These are phyloP conservation scores for Pipistrellus kuhlii DNA, from an alignment of 2,797 vertebrate genomes.

Conservation along the genomic window DNA sequence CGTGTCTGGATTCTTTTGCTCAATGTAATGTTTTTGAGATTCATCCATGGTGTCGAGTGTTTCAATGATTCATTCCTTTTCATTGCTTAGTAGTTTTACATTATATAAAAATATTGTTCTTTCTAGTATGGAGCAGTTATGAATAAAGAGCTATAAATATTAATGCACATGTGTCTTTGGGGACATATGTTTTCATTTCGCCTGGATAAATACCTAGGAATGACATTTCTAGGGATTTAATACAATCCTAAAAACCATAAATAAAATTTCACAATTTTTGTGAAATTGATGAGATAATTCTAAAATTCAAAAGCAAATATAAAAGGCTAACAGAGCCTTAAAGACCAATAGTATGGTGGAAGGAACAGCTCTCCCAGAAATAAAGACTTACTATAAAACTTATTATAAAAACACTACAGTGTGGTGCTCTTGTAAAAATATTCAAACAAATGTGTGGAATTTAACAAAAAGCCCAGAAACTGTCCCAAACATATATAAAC, in stretches of 20 bases:
- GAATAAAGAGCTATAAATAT: slow-evolving; percentile 15
- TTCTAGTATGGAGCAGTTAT: background rate
- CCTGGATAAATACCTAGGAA: slow-evolving; percentile 31
- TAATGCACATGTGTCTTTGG: background rate
- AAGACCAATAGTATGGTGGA: background rate
- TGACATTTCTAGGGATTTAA: slow-evolving; percentile 21
- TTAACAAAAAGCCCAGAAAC: background rate
- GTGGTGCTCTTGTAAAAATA: background rate
- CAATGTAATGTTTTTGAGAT: slow-evolving; percentile 30
- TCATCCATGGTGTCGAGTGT: background rate
- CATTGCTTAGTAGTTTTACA: background rate
- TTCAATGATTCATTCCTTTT: background rate
- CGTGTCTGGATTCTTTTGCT: slow-evolving; percentile 13
- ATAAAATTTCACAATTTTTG: background rate
- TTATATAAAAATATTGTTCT: background rate
- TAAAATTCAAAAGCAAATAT: slow-evolving; percentile 34
- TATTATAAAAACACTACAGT: background rate
- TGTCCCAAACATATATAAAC: background rate
- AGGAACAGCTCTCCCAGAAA: background rate
- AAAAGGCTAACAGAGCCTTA: background rate
- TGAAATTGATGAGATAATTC: slow-evolving; percentile 20
- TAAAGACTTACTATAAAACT: background rate
- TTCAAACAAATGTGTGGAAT: background rate
- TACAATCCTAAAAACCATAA: background rate
- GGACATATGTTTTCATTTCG: background rate